Evolutionary conservation across 2,797 vertebrate species (phyloP).

Genomic region (Microchirus variegatus): DNA sequence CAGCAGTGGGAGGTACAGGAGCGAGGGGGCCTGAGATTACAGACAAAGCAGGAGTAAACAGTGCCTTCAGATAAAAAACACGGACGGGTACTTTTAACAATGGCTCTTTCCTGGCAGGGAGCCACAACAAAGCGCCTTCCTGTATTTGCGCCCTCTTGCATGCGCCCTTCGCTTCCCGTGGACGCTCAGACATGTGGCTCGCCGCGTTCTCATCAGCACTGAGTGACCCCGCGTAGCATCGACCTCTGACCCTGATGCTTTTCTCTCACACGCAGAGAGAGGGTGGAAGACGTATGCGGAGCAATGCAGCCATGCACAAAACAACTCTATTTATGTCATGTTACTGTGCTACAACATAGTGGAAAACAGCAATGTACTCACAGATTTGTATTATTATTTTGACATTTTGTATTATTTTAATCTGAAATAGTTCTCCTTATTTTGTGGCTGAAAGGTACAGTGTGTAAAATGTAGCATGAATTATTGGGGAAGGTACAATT

Average conservation of each 20-base stretch:
- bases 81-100: conserved; percentile 77
- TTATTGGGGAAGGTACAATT: no score
- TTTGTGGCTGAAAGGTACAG: no score
- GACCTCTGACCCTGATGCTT: conserved; percentile 49
- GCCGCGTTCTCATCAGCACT: conserved; percentile 38
- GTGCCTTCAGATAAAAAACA: conserved; percentile 70
- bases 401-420: no score
- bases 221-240: conserved; percentile 18
- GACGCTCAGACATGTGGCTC: conserved; percentile 74
- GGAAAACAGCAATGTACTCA: no score
- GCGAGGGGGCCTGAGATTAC: conserved; percentile 68
- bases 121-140: conserved; percentile 81
- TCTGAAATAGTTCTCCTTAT: no score
- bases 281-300: conserved; percentile 1
- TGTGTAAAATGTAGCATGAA: no score
- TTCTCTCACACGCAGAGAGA: conserved; percentile 19
- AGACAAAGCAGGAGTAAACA: conserved; percentile 77
- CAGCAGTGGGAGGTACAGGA: conserved; percentile 62
- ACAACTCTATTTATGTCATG: no score
- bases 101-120: conserved; percentile 79
- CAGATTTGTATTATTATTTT: no score
- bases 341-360: no score
- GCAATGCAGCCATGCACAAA: background rate
- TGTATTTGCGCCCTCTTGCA: conserved; percentile 74
- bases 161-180: conserved; percentile 81